Conservation (phyloP, 2,888 invertebrate species). For the Sisyra terminalis region DNA sequence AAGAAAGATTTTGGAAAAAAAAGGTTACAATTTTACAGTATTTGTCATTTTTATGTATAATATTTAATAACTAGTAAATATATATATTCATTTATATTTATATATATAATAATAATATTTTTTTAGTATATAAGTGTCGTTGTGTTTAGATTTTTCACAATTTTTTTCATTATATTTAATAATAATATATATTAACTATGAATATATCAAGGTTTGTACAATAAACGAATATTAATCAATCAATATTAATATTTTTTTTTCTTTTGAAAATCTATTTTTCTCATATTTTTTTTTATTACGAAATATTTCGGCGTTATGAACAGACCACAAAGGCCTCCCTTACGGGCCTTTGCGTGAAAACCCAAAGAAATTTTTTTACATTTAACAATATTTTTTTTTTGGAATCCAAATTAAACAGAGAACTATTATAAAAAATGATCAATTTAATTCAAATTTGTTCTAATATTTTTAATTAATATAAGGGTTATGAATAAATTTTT, state of each 20-base stretch:
- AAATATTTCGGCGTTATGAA: conserved; percentile 8
- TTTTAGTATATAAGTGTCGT: conserved; percentile 26
- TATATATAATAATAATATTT: conserved; percentile 8
- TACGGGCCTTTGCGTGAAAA: too few species aligned
- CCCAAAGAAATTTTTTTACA: too few species aligned
- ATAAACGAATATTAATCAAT: too few species aligned
- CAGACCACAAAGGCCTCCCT: neutral
- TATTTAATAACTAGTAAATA: conserved; percentile 7
- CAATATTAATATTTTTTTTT: too few species aligned
- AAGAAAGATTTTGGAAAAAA: too few species aligned
- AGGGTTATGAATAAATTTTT: conserved; percentile 3
- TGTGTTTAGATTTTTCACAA: conserved; percentile 20
- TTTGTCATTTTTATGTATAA: too few species aligned
- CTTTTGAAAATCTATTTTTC: conserved; percentile 5
- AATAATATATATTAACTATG: neutral
- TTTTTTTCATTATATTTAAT: neutral
- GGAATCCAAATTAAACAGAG: too few species aligned
- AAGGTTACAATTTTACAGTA: too few species aligned
- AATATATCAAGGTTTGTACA: too few species aligned
- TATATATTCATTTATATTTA: conserved; percentile 4
- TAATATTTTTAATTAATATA: neutral
- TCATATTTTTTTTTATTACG: too few species aligned
- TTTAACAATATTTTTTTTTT: too few species aligned
- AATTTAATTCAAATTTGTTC: conserved; percentile 1
- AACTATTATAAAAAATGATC: too few species aligned